Evolutionary conservation across 1,140 invertebrate species (phyloP).

Genomic region (Drosophila hydei): DNA sequence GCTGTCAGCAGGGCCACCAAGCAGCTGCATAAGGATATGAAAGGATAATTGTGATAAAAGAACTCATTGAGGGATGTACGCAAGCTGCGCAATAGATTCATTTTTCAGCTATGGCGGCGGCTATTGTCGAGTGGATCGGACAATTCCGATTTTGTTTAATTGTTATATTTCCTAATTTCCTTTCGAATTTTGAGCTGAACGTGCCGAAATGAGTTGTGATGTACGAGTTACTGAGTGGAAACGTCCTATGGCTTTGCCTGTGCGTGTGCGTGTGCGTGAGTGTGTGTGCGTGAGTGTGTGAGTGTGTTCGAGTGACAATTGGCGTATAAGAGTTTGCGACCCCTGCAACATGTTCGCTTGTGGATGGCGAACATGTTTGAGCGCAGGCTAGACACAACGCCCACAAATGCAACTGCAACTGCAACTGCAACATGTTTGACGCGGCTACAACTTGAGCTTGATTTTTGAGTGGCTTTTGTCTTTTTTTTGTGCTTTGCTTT

Average conservation of each 20-base stretch:
- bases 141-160: slow-evolving; percentile 24
- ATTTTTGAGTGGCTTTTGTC: background rate
- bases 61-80: slow-evolving; percentile 47
- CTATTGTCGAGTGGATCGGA: slow-evolving; percentile 26
- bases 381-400: slow-evolving; percentile 15
- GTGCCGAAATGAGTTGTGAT: slow-evolving; percentile 39
- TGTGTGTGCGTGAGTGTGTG: background rate
- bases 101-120: slow-evolving; percentile 19
- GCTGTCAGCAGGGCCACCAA: slow-evolving; percentile 52
- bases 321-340: slow-evolving; percentile 15
- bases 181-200: slow-evolving; percentile 33
- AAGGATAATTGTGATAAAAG: slow-evolving; percentile 62
- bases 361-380: slow-evolving; percentile 30
- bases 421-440: slow-evolving; percentile 7
- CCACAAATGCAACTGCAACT: slow-evolving; percentile 48
- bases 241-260: background rate
- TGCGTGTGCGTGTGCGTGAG: background rate
- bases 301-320: background rate
- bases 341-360: slow-evolving; percentile 35
- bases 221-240: slow-evolving; percentile 26
- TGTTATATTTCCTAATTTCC: slow-evolving; percentile 1
- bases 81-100: slow-evolving; percentile 59
- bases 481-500: background rate
- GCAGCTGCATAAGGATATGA: slow-evolving; percentile 57
- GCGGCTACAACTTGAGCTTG: background rate